A percentile compares a stretch with the other conserved stretches of the same genome.
These are phyloP conservation scores for Coenobita brevimanus DNA, from an alignment of 1,140 invertebrate species.

Conservation along the genomic window DNA sequence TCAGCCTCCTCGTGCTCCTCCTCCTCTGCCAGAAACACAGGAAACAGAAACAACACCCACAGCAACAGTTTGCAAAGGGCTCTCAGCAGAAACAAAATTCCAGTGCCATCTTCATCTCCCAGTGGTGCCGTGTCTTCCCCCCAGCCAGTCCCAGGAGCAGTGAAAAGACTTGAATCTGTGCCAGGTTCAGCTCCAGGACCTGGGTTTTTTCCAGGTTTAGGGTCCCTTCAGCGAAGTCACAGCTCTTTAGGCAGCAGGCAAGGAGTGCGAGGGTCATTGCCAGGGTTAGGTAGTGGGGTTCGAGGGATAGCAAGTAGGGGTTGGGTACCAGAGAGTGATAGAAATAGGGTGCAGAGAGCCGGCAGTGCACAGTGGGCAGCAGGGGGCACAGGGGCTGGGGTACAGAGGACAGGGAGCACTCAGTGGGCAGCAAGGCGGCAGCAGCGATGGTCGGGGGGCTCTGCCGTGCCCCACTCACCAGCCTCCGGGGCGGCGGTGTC, in stretches of 20 bases:
- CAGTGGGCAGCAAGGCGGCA: constrained; percentile 27
- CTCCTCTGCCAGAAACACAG: not conserved
- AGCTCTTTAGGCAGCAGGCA: constrained; percentile 36
- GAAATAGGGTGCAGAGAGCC: not conserved
- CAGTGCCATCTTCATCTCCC: constrained; percentile 40
- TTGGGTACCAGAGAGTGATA: not conserved
- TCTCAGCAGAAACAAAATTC: constrained; percentile 12
- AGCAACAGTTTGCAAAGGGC: constrained; percentile 18
- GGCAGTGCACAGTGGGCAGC: not conserved
- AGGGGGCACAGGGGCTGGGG: not conserved
- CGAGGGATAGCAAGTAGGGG: not conserved
- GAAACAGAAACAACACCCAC: constrained; percentile 16
- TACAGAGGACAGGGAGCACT: too few relatives aligned
- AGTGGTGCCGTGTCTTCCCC: constrained; percentile 47
- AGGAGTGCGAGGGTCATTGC: constrained; percentile 42
- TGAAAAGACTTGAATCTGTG: too few relatives aligned
- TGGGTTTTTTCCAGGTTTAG: constrained; percentile 35
- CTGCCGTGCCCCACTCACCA: constrained; percentile 38
- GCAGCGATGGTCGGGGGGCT: constrained; percentile 37
- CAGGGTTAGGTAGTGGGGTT: constrained; percentile 37
- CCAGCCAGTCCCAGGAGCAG: not conserved
- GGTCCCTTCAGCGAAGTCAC: constrained; percentile 52
- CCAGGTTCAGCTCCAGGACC: not conserved
- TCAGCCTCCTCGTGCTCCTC: constrained; percentile 14
- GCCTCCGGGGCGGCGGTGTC: constrained; percentile 38